These are phyloP conservation scores for Lithobius niger DNA, from an alignment of 1,140 invertebrate genomes.

Conservation along the genomic window DNA sequence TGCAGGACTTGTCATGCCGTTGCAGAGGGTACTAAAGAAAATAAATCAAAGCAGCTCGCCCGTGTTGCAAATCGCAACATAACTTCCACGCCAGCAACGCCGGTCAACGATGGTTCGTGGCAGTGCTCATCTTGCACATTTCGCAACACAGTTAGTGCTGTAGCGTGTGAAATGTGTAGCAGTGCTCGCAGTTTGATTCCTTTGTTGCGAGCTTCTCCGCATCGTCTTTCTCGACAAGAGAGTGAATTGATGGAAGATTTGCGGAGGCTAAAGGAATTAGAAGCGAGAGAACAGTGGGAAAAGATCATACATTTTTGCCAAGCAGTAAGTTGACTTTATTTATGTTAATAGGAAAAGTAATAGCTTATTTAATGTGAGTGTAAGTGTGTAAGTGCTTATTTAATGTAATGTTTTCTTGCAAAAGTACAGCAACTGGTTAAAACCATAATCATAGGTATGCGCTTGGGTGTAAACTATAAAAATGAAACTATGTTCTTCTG, in stretches of 20 bases:
- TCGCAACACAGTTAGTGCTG: conserved; percentile 21
- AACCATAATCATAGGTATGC: no score
- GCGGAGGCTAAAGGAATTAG: conserved; percentile 59
- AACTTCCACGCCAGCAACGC: no score
- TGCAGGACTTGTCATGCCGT: not conserved
- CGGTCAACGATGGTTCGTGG: conserved; percentile 22
- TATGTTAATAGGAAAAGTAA: no score
- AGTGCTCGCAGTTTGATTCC: conserved; percentile 34
- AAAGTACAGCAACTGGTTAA: no score
- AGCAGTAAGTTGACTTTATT: conserved; percentile 47
- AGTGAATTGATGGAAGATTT: conserved; percentile 74
- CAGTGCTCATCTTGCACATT: conserved; percentile 29
- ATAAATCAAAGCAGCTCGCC: conserved; percentile 11
- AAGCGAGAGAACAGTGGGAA: conserved; percentile 68
- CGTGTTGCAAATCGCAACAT: conserved; percentile 10
- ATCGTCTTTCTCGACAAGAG: conserved; percentile 32
- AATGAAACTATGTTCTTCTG: no score
- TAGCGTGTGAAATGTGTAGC: conserved; percentile 57
- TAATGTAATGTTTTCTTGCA: no score
- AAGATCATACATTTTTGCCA: conserved; percentile 69
- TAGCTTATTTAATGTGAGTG: not conserved
- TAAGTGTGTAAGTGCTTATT: no score
- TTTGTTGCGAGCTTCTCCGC: conserved; percentile 16
- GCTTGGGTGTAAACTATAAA: no score
- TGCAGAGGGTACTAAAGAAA: not conserved